Evolutionary conservation across 2,797 vertebrate species (phyloP).

Genomic region (Numenius phaeopus): DNA sequence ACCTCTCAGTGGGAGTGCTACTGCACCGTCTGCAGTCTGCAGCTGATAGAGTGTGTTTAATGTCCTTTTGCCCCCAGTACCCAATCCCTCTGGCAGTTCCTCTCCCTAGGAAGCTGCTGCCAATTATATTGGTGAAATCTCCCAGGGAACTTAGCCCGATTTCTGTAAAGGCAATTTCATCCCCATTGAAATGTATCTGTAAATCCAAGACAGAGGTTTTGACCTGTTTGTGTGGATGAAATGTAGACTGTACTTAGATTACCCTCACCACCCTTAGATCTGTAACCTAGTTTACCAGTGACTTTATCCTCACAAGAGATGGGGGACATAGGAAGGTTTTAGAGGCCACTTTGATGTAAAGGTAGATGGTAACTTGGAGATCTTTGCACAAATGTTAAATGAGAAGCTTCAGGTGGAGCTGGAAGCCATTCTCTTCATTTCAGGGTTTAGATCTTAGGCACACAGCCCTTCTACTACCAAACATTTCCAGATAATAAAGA

Average conservation of each 20-base stretch:
- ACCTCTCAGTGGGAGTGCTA: conserved; percentile 37
- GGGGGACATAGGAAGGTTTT: background rate
- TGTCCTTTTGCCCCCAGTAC: conserved; percentile 22
- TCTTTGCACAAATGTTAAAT: background rate
- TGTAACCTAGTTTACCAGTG: background rate
- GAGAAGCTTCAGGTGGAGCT: background rate
- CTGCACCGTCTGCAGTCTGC: conserved; percentile 1
- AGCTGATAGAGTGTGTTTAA: conserved; percentile 35
- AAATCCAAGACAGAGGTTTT: conserved; percentile 17
- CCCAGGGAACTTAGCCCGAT: background rate
- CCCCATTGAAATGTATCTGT: background rate
- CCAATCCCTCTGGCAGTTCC: background rate
- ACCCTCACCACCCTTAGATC: background rate
- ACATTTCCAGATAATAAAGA: background rate
- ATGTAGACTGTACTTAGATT: background rate
- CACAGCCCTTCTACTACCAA: background rate
- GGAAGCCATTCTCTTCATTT: background rate
- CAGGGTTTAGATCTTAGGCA: background rate
- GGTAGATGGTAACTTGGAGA: background rate
- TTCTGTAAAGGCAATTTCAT: conserved; percentile 31
- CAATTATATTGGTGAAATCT: conserved; percentile 31
- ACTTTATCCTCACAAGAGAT: background rate
- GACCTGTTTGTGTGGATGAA: background rate
- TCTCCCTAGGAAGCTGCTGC: conserved; percentile 40
- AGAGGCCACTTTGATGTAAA: background rate